A percentile compares a stretch with the other conserved stretches of the same genome.
Evolutionary conservation across 2,888 invertebrate genomes (phyloP).

Genomic region (Ptilodon capucinus): DNA sequence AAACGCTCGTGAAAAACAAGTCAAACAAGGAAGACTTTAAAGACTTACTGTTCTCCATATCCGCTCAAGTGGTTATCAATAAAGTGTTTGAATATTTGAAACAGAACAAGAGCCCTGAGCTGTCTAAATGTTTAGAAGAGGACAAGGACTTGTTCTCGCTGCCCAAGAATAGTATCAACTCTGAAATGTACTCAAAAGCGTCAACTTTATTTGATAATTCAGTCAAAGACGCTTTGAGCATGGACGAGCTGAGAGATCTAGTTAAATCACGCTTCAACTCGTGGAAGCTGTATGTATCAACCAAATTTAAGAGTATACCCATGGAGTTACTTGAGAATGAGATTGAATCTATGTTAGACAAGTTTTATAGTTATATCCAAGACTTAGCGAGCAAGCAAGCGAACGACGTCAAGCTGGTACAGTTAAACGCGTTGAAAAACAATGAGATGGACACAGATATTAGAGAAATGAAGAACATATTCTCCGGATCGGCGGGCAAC

Average conservation of each 20-base stretch:
- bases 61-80: conserved; percentile 69
- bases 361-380: conserved; percentile 67
- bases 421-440: conserved; percentile 54
- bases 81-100: conserved; percentile 71
- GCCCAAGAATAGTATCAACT: conserved; percentile 51
- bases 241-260: conserved; percentile 62
- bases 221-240: conserved; percentile 64
- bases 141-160: conserved; percentile 53
- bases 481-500: conserved; percentile 38
- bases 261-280: conserved; percentile 60
- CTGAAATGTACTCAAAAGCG: conserved; percentile 62
- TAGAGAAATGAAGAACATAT: conserved; percentile 15
- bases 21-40: conserved; percentile 61
- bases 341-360: conserved; percentile 65
- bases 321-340: conserved; percentile 62
- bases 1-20: conserved; percentile 56
- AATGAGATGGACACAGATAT: conserved; percentile 40
- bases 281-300: conserved; percentile 64
- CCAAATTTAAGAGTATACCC: conserved; percentile 65
- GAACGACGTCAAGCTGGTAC: conserved; percentile 56
- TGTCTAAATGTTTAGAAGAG: conserved; percentile 60
- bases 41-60: conserved; percentile 63
- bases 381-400: conserved; percentile 59
- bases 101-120: conserved; percentile 58
- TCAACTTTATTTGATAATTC: conserved; percentile 64